Base-by-base conservation (phyloP, 37 sponge, comb jelly and placozoan species). In the Amphimedon queenslandica region DNA sequence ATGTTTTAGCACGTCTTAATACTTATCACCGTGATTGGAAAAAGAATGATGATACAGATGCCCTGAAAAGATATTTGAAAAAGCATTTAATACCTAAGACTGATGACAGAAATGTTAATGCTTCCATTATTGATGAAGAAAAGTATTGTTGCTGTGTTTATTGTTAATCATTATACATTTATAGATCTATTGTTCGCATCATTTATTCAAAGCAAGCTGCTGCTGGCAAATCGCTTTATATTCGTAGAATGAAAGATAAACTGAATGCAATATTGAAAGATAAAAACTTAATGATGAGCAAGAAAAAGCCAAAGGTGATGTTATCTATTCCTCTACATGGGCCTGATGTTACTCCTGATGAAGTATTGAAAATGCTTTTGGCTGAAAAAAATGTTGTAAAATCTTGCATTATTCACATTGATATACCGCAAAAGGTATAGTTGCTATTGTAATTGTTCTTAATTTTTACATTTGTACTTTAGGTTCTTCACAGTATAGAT, bases 1-100 rank as follows among this genome's bases (percentile, higher is more conserved):
- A 80, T 34, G 53, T 81, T 30, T 57, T 87, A 30, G 71, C 87
- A 27, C 69, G 72, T 32, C 73, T 87, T 23, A 58, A 65, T 29
- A 34, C 28, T 0, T 77, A 66, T 63, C 30, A 30, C 32, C 71
- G 74, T 60, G 24, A 13, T 25, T n/a, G 5, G 5, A 47, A 47
- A 18, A 8, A 8, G 8, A 47, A 47, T 47, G 53, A 47, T 47
- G 53, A 47, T 13, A 47, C 13, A 13, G 13, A 47, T 8, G 53
- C 13, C 8, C 8, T 47, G 8, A 47, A 47, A 47, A 13, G 13
- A 13, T 47, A 47, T 47, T 47, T 47, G 13, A 8, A 47, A 18
- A 18, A 47, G 8, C 53, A 47, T 47, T 18, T 47, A 47, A 47
- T 13, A 18, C 53, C n/a, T n/a, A n/a, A n/a, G n/a, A n/a, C n/a